Conservation (phyloP, 2,797 vertebrate species). For the Enteromius unitaeniatus region DNA sequence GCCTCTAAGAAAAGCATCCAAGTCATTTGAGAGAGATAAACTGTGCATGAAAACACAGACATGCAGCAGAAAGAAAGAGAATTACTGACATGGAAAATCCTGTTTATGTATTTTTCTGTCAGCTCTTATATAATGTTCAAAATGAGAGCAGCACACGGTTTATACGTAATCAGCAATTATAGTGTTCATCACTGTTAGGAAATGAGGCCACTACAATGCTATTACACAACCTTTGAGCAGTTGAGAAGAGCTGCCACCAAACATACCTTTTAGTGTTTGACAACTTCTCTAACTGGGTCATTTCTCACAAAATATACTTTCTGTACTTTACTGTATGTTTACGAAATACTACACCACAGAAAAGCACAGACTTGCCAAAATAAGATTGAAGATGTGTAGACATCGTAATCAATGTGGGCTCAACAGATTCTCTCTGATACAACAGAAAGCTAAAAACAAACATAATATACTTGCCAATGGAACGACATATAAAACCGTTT, state of each 20-base stretch:
- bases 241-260: background rate
- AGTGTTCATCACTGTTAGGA: background rate
- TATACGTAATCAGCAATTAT: constrained; percentile 1
- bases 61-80: background rate
- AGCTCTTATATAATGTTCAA: constrained; percentile 11
- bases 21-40: background rate
- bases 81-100: background rate
- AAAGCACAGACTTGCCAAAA: constrained; percentile 30
- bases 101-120: background rate
- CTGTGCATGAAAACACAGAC: background rate
- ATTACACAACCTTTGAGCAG: background rate
- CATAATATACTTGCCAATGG: background rate
- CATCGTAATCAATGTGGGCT: constrained; percentile 11
- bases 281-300: background rate
- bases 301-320: background rate
- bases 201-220: background rate
- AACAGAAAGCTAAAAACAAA: constrained; percentile 23
- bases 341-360: background rate
- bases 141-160: background rate
- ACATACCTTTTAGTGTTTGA: background rate
- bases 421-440: constrained; percentile 28
- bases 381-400: constrained; percentile 14
- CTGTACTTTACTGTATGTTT: constrained; percentile 17
- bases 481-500: background rate
- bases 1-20: background rate